phyloP scores from a whole-genome alignment of 2,888 invertebrate species.

The Dryomyza anilis region DNA sequence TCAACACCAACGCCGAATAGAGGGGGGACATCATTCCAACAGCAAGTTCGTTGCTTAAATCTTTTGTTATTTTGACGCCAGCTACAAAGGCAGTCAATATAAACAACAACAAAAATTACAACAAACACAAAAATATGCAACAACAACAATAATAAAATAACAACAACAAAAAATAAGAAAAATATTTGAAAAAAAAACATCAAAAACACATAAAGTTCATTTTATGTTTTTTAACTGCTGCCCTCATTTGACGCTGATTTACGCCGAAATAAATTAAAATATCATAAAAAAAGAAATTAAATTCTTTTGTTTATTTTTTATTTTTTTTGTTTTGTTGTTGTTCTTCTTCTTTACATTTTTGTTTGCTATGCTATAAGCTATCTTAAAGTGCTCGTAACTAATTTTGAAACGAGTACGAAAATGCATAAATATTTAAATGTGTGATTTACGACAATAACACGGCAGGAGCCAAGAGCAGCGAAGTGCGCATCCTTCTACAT shows the following conservation, averaged over 20 bases:
- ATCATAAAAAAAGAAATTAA: conserved; percentile 59
- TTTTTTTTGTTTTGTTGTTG: neutral
- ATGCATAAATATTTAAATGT: conserved; percentile 45
- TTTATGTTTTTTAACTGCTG: neutral
- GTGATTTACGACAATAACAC: conserved; percentile 44
- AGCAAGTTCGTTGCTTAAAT: neutral
- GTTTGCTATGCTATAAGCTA: neutral
- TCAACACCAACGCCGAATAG: too few relatives aligned
- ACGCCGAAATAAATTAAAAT: conserved; percentile 59
- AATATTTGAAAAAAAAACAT: neutral
- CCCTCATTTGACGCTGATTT: conserved; percentile 53
- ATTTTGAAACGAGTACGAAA: conserved; percentile 34
- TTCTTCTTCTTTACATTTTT: neutral
- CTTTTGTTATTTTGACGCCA: neutral
- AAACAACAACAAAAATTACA: too few relatives aligned
- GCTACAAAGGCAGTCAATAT: too few relatives aligned
- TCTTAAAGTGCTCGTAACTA: conserved; percentile 33
- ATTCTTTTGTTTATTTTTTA: conserved; percentile 44
- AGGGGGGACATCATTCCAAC: too few relatives aligned
- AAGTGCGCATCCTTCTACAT: conserved; percentile 23
- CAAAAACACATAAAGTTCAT: neutral
- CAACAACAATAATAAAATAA: neutral
- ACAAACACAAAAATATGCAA: neutral
- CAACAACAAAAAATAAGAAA: too few relatives aligned
- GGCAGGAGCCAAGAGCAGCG: conserved; percentile 32